Evolutionary conservation across 2,888 invertebrate genomes (phyloP).

Genomic region (Orchesellides sinensis): DNA sequence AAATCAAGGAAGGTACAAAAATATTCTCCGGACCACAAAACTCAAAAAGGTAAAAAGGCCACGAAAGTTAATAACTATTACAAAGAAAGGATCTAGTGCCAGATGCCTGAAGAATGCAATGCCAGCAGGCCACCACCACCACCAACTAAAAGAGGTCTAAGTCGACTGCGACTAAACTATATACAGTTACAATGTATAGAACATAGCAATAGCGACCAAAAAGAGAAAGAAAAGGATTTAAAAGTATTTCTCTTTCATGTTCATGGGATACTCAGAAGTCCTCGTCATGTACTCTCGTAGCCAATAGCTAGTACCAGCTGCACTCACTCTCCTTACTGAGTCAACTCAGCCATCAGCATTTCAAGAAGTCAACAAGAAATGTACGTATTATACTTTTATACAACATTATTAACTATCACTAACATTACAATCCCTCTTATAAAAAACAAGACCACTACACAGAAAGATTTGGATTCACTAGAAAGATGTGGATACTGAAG

Average conservation of each 20-base stretch:
- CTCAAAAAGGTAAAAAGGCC: conserved; percentile 50
- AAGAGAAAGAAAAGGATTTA: conserved; percentile 20
- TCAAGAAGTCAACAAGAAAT: too few relatives aligned
- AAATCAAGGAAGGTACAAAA: conserved; percentile 34
- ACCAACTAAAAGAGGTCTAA: conserved; percentile 42
- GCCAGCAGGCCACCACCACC: conserved; percentile 41
- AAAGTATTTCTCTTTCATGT: conserved; percentile 2
- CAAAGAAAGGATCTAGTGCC: conserved; percentile 52
- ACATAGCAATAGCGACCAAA: background rate
- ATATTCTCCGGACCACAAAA: conserved; percentile 45
- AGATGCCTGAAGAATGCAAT: conserved; percentile 61
- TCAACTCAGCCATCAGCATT: too few relatives aligned
- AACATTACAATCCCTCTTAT: too few relatives aligned
- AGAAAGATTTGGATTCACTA: too few relatives aligned
- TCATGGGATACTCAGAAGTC: background rate
- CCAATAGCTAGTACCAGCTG: background rate
- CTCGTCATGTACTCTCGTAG: background rate
- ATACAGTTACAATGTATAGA: conserved; percentile 39
- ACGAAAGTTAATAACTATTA: conserved; percentile 40
- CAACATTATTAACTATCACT: too few relatives aligned
- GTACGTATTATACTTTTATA: too few relatives aligned
- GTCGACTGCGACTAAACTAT: conserved; percentile 18
- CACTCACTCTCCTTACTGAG: too few relatives aligned
- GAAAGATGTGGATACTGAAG: too few relatives aligned
- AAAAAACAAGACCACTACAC: too few relatives aligned